A percentile compares a stretch with the other conserved stretches of the same genome.
Evolutionary conservation across 2,797 vertebrate species (phyloP).

Genomic region (Loriculus beryllinus): DNA sequence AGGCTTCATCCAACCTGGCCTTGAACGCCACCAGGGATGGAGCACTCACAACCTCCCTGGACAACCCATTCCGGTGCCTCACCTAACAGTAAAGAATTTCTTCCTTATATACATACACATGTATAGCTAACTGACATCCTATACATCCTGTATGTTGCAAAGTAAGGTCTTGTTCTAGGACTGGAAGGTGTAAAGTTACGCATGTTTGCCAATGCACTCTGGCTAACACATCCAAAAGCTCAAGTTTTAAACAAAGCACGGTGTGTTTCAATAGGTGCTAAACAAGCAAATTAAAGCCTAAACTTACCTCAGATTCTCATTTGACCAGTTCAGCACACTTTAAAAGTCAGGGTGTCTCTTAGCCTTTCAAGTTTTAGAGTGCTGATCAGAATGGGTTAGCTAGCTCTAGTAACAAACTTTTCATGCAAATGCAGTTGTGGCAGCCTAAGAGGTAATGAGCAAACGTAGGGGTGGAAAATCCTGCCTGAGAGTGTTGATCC

Average conservation of each 20-base stretch:
- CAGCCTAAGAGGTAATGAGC: not conserved
- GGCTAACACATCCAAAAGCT: slow-evolving; percentile 4
- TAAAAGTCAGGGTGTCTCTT: slow-evolving; percentile 14
- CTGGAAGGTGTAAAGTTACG: slow-evolving; percentile 21
- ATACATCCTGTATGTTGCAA: not conserved
- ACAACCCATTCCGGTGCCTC: too few species aligned
- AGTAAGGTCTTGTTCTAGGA: slow-evolving; percentile 7
- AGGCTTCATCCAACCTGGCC: too few species aligned
- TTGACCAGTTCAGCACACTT: slow-evolving; percentile 38
- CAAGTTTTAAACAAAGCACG: slow-evolving; percentile 25
- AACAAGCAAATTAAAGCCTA: slow-evolving; percentile 50
- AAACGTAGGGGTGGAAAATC: not conserved
- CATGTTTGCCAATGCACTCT: slow-evolving; percentile 1
- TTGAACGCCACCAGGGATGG: too few species aligned
- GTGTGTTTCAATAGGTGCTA: slow-evolving; percentile 52
- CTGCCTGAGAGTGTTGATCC: not conserved
- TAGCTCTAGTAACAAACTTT: slow-evolving; percentile 11
- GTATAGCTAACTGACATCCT: not conserved
- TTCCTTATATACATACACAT: not conserved
- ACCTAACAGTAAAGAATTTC: too few species aligned
- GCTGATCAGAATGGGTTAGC: slow-evolving; percentile 16
- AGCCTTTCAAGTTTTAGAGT: slow-evolving; percentile 29
- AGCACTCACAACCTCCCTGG: too few species aligned
- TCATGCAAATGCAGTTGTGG: not conserved
- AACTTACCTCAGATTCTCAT: slow-evolving; percentile 27